Evolutionary conservation across 2,113 vertebrate species (phyloP).

Genomic region (Mesembrinibis cayennensis): DNA sequence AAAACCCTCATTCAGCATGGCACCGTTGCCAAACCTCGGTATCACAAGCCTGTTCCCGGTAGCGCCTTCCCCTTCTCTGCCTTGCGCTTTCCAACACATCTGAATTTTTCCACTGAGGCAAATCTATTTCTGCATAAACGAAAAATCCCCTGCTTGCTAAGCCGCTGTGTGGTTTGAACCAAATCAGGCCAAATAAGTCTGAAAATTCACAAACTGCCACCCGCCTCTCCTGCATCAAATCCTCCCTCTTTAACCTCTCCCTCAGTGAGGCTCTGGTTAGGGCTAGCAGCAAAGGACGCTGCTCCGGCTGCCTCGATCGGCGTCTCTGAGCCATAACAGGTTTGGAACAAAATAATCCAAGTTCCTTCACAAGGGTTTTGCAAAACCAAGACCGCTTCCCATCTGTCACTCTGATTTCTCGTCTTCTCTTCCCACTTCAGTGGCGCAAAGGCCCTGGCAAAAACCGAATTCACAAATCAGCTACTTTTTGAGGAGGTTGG

Average conservation of each 20-base stretch:
- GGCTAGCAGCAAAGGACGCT: too few species aligned
- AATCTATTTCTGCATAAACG: not conserved
- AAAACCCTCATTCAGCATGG: accelerated
- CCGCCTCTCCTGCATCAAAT: accelerated
- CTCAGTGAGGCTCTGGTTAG: accelerated
- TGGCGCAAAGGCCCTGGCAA: not conserved
- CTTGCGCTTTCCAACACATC: not conserved
- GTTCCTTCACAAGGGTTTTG: not conserved
- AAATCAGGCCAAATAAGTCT: not conserved
- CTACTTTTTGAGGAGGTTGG: not conserved
- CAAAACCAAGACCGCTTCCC: not conserved
- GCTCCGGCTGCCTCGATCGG: not conserved
- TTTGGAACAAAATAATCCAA: not conserved
- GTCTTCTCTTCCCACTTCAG: too few species aligned
- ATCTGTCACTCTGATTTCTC: not conserved
- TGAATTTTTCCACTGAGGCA: not conserved
- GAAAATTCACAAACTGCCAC: not conserved
- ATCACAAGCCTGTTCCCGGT: not conserved
- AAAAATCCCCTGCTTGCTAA: not conserved
- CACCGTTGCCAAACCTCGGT: accelerated
- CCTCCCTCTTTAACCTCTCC: not conserved
- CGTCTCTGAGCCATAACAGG: not conserved
- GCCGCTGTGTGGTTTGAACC: accelerated
- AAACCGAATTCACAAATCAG: not conserved
- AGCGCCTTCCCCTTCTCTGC: not conserved